These are phyloP conservation scores for Eumaeus atala DNA, from an alignment of 1,140 invertebrate species.

Conservation along the genomic window DNA sequence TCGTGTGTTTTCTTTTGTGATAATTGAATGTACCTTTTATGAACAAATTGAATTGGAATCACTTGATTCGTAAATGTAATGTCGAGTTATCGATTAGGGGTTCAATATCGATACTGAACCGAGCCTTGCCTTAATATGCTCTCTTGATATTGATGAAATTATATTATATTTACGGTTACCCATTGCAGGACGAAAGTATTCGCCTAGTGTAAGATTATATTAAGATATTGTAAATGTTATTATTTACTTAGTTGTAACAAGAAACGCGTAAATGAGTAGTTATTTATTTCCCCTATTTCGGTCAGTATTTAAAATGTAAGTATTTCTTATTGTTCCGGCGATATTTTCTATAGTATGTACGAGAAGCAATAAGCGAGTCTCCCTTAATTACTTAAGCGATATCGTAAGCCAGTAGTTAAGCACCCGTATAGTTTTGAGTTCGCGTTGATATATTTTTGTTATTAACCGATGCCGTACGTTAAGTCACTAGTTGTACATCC, in stretches of 20 bases:
- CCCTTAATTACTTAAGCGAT: conserved; percentile 16
- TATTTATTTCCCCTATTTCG: conserved; percentile 71
- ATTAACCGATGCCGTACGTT: conserved; percentile 25
- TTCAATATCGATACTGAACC: conserved; percentile 9
- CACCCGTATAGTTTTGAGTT: conserved; percentile 4
- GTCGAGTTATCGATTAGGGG: conserved; percentile 13
- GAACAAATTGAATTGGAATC: not conserved
- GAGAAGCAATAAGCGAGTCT: conserved; percentile 53
- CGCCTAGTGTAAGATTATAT: conserved; percentile 53
- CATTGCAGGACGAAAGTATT: conserved; percentile 70
- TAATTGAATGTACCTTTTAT: conserved; percentile 4
- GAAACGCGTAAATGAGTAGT: conserved; percentile 51
- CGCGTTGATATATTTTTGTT: conserved; percentile 15
- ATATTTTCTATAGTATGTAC: conserved; percentile 47
- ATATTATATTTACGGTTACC: conserved; percentile 72
- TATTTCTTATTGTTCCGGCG: conserved; percentile 56
- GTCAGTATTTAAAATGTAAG: conserved; percentile 72
- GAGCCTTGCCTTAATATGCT: conserved; percentile 67
- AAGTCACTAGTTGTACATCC: conserved; percentile 21
- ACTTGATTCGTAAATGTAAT: conserved; percentile 5
- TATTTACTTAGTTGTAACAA: conserved; percentile 49
- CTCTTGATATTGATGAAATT: conserved; percentile 67
- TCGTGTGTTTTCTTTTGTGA: not conserved
- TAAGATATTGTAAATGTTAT: conserved; percentile 69
- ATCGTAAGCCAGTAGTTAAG: conserved; percentile 10